Conservation (phyloP, 2,888 invertebrate genomes). For the Cryptosula pallasiana region DNA sequence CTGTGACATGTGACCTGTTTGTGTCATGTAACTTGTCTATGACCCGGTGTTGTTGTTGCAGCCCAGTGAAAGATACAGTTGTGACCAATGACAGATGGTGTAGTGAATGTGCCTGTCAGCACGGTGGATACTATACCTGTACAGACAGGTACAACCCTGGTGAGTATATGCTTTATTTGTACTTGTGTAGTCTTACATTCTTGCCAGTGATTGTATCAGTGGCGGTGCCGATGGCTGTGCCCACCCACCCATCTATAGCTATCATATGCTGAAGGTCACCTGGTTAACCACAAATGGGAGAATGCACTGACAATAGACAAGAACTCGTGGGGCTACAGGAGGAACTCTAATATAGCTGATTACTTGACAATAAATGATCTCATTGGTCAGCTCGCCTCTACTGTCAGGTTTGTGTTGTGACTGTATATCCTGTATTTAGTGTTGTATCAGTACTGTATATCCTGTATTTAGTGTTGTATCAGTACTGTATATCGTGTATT, state of each 20-base stretch:
- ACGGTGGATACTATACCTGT: slow-evolving; percentile 85
- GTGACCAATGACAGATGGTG: slow-evolving; percentile 96
- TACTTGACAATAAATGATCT: slow-evolving; percentile 58
- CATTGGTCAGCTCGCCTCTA: slow-evolving; percentile 45
- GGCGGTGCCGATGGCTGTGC: background rate
- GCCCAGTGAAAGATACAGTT: slow-evolving; percentile 71
- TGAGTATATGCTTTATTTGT: background rate
- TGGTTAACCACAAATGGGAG: slow-evolving; percentile 78
- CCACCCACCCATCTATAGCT: background rate
- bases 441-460: no score
- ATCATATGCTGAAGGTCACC: slow-evolving; percentile 5
- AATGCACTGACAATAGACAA: slow-evolving; percentile 87
- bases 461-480: no score
- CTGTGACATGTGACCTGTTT: no score
- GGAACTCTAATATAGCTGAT: slow-evolving; percentile 44
- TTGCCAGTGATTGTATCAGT: background rate
- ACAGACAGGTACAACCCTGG: slow-evolving; percentile 72
- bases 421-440: no score
- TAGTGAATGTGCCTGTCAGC: slow-evolving; percentile 67
- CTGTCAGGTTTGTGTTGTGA: slow-evolving; percentile 42
- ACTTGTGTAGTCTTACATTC: no score
- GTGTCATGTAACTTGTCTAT: no score
- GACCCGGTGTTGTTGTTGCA: slow-evolving; percentile 32
- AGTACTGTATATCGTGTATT: no score
- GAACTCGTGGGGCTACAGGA: slow-evolving; percentile 60